A percentile compares a stretch with the other conserved stretches of the same genome.
phyloP scores from a whole-genome alignment of 1,140 invertebrate species.

The Halesus radiatus region DNA sequence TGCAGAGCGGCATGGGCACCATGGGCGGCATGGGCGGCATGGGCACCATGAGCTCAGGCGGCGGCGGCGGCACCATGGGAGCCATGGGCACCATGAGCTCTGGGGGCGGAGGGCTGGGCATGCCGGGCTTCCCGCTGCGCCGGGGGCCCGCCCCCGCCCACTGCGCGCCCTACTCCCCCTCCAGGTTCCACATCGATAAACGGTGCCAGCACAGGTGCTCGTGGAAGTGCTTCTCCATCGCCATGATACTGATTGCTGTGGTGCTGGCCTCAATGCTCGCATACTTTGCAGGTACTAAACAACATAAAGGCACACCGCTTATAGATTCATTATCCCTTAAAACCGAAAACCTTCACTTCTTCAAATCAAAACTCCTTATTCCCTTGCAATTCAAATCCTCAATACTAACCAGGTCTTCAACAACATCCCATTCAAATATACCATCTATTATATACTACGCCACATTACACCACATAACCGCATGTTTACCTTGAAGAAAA shows the following conservation, averaged over 20 bases:
- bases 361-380: no score
- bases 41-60: conserved; percentile 55
- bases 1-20: conserved; percentile 63
- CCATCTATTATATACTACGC: no score
- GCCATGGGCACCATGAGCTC: conserved; percentile 61
- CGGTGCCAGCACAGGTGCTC: conserved; percentile 92
- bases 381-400: no score
- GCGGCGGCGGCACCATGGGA: conserved; percentile 60
- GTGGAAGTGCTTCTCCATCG: conserved; percentile 95
- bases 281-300: conserved; percentile 92
- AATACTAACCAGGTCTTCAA: no score
- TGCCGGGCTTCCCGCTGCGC: conserved; percentile 84
- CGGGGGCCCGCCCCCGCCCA: conserved; percentile 81
- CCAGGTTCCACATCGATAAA: conserved; percentile 94
- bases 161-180: conserved; percentile 84
- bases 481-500: no score
- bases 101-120: conserved; percentile 72
- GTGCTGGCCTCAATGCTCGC: conserved; percentile 91
- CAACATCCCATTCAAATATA: no score
- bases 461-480: no score
- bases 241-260: conserved; percentile 89
- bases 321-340: no score
- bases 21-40: conserved; percentile 62
- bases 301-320: no score
- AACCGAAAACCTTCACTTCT: no score